Conservation (phyloP, 2,113 vertebrate genomes). For the Maccullochella peelii region DNA sequence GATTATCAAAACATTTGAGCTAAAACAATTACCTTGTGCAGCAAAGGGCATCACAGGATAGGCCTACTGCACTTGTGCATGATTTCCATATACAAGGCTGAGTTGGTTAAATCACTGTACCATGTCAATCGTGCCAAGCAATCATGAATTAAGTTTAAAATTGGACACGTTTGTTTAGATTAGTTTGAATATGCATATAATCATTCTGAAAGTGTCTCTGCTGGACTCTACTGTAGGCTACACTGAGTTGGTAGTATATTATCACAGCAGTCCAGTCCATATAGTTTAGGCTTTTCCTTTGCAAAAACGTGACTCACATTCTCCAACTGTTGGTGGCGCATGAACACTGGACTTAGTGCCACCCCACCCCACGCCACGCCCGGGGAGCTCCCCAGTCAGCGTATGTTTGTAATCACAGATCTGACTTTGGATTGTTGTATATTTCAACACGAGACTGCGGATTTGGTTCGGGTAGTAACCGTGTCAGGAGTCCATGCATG, state of each 20-base stretch:
- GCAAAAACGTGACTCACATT: conserved; percentile 74
- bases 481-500: conserved; percentile 85
- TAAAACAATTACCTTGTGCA: conserved; percentile 66
- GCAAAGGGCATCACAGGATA: conserved; percentile 39
- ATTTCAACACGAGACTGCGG: conserved; percentile 79
- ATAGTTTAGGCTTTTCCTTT: conserved; percentile 23
- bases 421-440: conserved; percentile 55
- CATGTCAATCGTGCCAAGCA: neutral
- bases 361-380: conserved; percentile 46
- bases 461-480: conserved; percentile 74
- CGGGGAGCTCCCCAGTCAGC: conserved; percentile 36
- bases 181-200: neutral
- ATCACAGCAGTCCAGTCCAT: conserved; percentile 25
- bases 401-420: conserved; percentile 68
- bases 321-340: conserved; percentile 27
- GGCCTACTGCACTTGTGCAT: conserved; percentile 1
- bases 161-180: neutral
- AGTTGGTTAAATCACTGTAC: neutral
- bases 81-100: conserved; percentile 6
- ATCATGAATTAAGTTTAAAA: neutral
- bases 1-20: conserved; percentile 75
- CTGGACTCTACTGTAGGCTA: conserved; percentile 1
- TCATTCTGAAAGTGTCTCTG: neutral
- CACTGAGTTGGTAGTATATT: neutral
- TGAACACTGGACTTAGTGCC: conserved; percentile 22